Percentiles rank a stretch among this genome's conserved stretches.
Conservation (phyloP, 1,140 invertebrate species). For the Drosophila guanche region DNA sequence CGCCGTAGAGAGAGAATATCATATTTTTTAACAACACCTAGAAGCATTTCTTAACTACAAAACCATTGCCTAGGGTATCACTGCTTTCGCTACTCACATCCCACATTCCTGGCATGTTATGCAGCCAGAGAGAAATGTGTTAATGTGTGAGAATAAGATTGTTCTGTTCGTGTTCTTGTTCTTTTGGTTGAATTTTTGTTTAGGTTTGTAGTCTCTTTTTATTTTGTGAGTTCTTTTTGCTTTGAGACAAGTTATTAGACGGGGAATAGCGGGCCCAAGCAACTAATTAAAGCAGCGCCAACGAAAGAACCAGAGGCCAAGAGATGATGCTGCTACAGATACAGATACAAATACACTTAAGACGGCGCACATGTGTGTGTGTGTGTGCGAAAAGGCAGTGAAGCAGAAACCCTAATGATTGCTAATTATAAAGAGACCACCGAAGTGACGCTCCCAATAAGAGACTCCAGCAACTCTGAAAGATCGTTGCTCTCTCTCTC, state of each 20-base stretch:
- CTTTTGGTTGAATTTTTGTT: slow-evolving; percentile 27
- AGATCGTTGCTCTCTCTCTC: slow-evolving; percentile 39
- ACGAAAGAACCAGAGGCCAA: slow-evolving; percentile 14
- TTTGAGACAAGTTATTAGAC: slow-evolving; percentile 36
- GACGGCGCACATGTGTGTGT: slow-evolving; percentile 1
- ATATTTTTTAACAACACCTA: too few relatives aligned
- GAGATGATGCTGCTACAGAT: slow-evolving; percentile 45
- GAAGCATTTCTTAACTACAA: too few relatives aligned
- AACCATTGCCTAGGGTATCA: background rate
- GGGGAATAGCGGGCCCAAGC: slow-evolving; percentile 63
- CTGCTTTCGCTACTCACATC: background rate
- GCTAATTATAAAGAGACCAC: slow-evolving; percentile 70
- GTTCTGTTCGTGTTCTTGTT: slow-evolving; percentile 27
- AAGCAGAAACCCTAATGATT: slow-evolving; percentile 77
- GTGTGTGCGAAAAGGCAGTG: slow-evolving; percentile 61
- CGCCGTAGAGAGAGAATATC: too few relatives aligned
- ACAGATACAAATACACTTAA: slow-evolving; percentile 24
- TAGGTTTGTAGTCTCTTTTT: slow-evolving; percentile 29
- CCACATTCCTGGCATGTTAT: background rate
- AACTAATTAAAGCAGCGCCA: slow-evolving; percentile 71
- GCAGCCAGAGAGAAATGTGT: slow-evolving; percentile 63
- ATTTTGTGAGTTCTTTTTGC: slow-evolving; percentile 35
- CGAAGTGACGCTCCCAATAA: slow-evolving; percentile 37
- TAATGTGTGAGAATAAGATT: slow-evolving; percentile 74
- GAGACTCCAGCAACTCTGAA: slow-evolving; percentile 30